Evolutionary conservation across 35 echinoderm and acorn worm genomes (phyloP).

Genomic region (Apostichopus japonicus): DNA sequence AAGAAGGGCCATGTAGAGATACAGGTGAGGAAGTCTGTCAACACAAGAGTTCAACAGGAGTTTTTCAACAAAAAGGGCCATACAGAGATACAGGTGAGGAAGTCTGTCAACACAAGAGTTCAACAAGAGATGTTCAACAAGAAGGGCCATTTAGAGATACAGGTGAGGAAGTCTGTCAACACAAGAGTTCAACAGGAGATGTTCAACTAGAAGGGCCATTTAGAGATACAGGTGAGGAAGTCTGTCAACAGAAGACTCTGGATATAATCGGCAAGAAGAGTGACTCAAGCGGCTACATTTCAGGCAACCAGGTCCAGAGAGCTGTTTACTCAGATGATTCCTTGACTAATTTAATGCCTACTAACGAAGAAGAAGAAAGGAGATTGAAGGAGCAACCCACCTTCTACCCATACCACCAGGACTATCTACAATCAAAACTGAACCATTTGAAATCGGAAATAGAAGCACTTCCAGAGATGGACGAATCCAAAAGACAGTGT

Average conservation of each 20-base stretch:
- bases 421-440: conserved; percentile 67
- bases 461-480: conserved; percentile 37
- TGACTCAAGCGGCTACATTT: neutral
- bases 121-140: too few species aligned
- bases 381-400: neutral
- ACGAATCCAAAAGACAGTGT: conserved; percentile 4
- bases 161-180: too few species aligned
- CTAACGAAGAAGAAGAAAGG: neutral
- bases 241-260: neutral
- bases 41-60: neutral
- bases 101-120: too few species aligned
- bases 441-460: conserved; percentile 56
- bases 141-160: too few species aligned
- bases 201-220: too few species aligned
- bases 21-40: too few species aligned
- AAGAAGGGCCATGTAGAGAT: too few species aligned
- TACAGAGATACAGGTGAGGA: too few species aligned
- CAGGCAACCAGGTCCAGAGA: conserved; percentile 3
- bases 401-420: conserved; percentile 52
- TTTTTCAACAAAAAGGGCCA: too few species aligned
- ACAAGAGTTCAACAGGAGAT: too few species aligned
- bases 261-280: neutral
- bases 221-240: too few species aligned
- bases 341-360: neutral
- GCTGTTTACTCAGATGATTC: neutral